A percentile compares a stretch with the other conserved stretches of the same genome.
These are phyloP conservation scores for Chaetura pelagica DNA, from an alignment of 2,113 vertebrate species.

Conservation along the genomic window DNA sequence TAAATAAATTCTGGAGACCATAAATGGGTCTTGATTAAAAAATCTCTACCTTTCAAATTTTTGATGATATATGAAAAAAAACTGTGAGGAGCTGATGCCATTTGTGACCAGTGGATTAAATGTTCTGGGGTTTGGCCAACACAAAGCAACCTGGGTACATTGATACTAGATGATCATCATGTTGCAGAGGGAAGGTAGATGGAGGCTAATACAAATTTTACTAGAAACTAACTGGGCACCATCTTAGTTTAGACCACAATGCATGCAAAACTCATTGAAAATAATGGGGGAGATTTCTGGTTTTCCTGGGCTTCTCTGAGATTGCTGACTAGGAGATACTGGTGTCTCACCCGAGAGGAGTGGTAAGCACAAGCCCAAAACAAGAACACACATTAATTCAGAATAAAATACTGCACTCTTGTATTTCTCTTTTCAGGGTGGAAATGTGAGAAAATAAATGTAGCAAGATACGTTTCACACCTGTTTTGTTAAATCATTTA, in stretches of 20 bases:
- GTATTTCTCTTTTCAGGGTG: background rate
- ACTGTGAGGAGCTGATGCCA: background rate
- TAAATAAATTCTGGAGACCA: background rate
- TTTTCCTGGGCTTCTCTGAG: background rate
- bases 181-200: background rate
- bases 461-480: accelerated
- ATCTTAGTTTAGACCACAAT: background rate
- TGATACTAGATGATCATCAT: background rate
- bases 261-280: background rate
- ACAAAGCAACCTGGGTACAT: background rate
- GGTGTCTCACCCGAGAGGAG: background rate
- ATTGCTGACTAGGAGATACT: background rate
- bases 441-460: background rate
- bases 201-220: background rate
- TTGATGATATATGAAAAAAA: background rate
- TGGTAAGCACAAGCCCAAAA: background rate
- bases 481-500: accelerated
- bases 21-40: background rate
- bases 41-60: background rate
- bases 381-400: background rate
- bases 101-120: background rate
- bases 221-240: background rate
- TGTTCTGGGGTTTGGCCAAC: background rate
- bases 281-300: background rate
- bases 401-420: background rate